Conservation (phyloP, 2,888 invertebrate genomes). For the Pachycephus smyrnensis region DNA sequence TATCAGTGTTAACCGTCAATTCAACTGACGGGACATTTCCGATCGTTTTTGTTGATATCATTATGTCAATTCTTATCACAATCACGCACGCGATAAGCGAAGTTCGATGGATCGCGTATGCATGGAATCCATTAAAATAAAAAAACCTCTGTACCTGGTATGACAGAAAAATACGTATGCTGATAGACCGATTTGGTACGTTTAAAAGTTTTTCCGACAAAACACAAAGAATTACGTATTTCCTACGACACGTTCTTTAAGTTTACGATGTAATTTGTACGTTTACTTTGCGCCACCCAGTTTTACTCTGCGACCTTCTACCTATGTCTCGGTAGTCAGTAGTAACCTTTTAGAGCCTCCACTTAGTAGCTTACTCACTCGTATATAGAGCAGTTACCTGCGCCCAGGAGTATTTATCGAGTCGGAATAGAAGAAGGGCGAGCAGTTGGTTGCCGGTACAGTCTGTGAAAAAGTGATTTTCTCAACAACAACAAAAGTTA, state of each 20-base stretch:
- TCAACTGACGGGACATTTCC: too few relatives aligned
- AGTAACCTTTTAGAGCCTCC: background rate
- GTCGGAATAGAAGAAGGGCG: background rate
- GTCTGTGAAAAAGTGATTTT: background rate
- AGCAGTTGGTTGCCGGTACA: background rate
- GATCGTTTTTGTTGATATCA: too few relatives aligned
- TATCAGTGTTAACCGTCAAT: too few relatives aligned
- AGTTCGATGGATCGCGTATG: background rate
- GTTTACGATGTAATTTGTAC: background rate
- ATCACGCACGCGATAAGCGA: background rate
- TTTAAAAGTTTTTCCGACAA: background rate
- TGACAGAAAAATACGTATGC: background rate
- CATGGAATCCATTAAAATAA: background rate
- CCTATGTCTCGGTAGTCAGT: background rate
- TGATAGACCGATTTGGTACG: background rate
- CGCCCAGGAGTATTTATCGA: background rate
- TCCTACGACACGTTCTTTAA: background rate
- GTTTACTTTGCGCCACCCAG: background rate
- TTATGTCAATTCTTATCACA: background rate
- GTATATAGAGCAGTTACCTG: background rate
- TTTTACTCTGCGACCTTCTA: background rate
- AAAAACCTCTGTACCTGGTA: too few relatives aligned
- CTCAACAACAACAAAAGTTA: background rate
- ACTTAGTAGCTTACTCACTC: background rate
- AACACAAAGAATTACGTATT: background rate